Evolutionary conservation across 2,797 vertebrate genomes (phyloP).

Genomic region (Oreochromis grahami): DNA sequence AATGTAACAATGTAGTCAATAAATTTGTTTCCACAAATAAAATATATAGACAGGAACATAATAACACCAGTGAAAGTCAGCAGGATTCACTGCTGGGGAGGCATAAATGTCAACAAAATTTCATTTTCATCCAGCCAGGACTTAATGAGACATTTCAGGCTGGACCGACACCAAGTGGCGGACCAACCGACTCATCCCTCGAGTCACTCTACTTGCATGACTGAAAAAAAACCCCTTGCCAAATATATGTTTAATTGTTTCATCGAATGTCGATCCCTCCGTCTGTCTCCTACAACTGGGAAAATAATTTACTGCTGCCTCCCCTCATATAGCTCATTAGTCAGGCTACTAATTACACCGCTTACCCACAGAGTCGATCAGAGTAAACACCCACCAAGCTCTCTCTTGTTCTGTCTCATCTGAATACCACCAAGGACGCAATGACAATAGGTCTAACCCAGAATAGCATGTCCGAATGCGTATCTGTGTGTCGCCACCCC

Average conservation of each 20-base stretch:
- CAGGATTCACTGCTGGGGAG: not conserved
- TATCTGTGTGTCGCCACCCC: not conserved
- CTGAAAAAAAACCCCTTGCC: not conserved
- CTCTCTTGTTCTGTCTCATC: conserved; percentile 21
- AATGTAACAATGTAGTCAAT: not conserved
- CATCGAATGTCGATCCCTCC: not conserved
- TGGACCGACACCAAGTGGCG: not conserved
- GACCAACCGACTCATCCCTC: not conserved
- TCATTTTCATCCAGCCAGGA: not conserved
- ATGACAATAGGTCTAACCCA: conserved; percentile 30
- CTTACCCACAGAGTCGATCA: conserved; percentile 65
- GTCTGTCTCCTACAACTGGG: conserved; percentile 9
- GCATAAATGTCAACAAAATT: not conserved
- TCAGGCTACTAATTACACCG: conserved; percentile 66
- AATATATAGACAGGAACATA: not conserved
- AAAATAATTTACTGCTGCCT: conserved; percentile 40
- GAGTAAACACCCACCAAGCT: conserved; percentile 59
- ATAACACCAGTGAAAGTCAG: not conserved
- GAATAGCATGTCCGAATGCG: conserved; percentile 15
- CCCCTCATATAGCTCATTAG: conserved; percentile 51
- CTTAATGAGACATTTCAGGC: not conserved
- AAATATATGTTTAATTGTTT: conserved; percentile 12
- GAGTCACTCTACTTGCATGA: not conserved
- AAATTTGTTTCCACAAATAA: not conserved
- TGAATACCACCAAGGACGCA: conserved; percentile 40